phyloP scores from a whole-genome alignment of 1,140 invertebrate species.

The Zaprionus lachaisei region DNA sequence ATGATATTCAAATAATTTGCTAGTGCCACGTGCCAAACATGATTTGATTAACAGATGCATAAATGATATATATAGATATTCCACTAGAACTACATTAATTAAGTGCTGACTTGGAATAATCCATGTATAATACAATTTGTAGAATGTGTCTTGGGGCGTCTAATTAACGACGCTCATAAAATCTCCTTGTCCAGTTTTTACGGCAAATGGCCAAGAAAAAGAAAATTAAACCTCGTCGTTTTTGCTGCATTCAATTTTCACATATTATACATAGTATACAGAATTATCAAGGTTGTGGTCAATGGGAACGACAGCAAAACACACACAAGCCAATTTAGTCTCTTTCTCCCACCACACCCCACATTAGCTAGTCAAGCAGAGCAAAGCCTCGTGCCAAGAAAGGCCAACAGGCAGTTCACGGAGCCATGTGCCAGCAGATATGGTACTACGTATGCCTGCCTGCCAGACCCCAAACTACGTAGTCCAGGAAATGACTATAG shows the following conservation, averaged over 20 bases:
- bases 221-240: constrained; percentile 24
- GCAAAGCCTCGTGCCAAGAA: neutral
- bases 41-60: constrained; percentile 19
- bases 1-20: constrained; percentile 12
- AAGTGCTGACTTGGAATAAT: constrained; percentile 13
- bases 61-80: neutral
- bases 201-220: constrained; percentile 12
- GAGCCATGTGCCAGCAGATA: constrained; percentile 8
- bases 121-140: constrained; percentile 8
- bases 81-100: neutral
- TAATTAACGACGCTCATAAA: constrained; percentile 19
- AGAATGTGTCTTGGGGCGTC: neutral
- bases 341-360: neutral
- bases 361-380: neutral
- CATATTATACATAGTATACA: neutral
- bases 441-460: neutral
- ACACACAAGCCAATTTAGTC: constrained; percentile 22
- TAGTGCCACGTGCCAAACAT: constrained; percentile 22
- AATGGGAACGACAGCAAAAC: constrained; percentile 7
- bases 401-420: constrained; percentile 21
- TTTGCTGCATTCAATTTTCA: constrained; percentile 42
- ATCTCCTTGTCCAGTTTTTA: constrained; percentile 10
- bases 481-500: constrained; percentile 34
- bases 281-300: constrained; percentile 42
- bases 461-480: neutral